Conservation (phyloP, 2,113 vertebrate genomes). For the Chionis minor region DNA sequence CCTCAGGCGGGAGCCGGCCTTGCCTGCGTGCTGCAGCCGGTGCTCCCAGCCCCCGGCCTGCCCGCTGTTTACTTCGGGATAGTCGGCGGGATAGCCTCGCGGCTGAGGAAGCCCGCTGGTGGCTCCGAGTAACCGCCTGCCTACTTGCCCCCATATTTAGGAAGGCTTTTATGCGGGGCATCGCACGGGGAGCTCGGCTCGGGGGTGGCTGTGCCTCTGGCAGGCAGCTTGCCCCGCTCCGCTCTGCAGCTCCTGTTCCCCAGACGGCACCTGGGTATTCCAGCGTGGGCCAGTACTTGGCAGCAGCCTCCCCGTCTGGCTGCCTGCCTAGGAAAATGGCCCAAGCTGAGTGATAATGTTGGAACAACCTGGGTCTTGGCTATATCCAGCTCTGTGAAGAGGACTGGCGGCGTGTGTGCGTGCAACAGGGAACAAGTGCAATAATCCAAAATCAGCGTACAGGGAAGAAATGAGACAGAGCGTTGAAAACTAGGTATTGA, state of each 20-base stretch:
- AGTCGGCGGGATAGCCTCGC: background rate
- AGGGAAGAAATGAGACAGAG: background rate
- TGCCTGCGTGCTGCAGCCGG: background rate
- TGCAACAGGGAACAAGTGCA: background rate
- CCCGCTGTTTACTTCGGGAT: too few species aligned
- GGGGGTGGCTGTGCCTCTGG: too few species aligned
- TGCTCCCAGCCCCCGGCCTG: background rate
- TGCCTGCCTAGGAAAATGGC: background rate
- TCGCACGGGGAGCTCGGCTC: background rate
- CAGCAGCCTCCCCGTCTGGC: background rate
- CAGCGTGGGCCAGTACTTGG: fast-evolving
- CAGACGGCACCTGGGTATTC: background rate
- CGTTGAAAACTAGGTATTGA: background rate
- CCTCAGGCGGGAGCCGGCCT: background rate
- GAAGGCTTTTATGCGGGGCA: fast-evolving
- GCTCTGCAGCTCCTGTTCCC: too few species aligned
- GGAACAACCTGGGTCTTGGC: background rate
- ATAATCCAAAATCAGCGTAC: background rate
- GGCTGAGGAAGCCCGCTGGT: background rate
- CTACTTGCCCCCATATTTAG: fast-evolving
- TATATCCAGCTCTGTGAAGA: background rate
- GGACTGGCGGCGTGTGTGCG: fast-evolving
- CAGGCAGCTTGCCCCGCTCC: fast-evolving
- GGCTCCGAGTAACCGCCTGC: background rate
- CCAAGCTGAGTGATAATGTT: fast-evolving